Conservation (phyloP, 2,797 vertebrate species). For the Dromococcyx pavoninus region DNA sequence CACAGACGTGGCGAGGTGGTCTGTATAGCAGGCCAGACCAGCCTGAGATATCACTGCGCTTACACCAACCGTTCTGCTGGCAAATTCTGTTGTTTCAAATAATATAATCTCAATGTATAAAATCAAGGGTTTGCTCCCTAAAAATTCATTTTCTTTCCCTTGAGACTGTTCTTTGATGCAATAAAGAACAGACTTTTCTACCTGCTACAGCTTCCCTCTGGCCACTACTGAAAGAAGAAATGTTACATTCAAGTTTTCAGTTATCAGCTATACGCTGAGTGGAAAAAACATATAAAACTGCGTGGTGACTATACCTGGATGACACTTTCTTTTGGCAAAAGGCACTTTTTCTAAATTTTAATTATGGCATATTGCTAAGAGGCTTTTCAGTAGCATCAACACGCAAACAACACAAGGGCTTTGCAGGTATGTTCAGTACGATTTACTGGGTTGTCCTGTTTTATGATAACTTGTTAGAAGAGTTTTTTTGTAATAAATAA, state of each 20-base stretch:
- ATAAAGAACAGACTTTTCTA: background rate
- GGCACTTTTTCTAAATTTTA: background rate
- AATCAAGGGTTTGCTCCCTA: background rate
- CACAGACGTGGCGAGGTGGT: accelerated
- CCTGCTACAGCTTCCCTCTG: background rate
- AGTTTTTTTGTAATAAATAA: background rate
- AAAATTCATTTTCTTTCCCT: background rate
- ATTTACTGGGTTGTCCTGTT: background rate
- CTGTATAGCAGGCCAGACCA: background rate
- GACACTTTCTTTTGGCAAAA: background rate
- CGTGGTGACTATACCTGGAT: background rate
- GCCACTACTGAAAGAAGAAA: background rate
- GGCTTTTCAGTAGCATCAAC: background rate
- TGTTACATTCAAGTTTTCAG: background rate
- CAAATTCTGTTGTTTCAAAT: background rate
- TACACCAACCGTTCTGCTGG: background rate
- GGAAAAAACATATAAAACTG: background rate
- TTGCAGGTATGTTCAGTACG: background rate
- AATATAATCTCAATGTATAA: background rate
- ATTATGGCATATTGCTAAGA: background rate
- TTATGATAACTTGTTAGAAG: background rate
- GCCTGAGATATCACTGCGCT: background rate
- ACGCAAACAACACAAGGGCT: background rate
- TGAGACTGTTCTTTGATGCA: background rate
- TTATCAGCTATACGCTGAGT: background rate